Percentiles rank a stretch among this genome's conserved stretches.
These are phyloP conservation scores for Dromaius novaehollandiae DNA, from an alignment of 2,113 vertebrate genomes.

Conservation along the genomic window DNA sequence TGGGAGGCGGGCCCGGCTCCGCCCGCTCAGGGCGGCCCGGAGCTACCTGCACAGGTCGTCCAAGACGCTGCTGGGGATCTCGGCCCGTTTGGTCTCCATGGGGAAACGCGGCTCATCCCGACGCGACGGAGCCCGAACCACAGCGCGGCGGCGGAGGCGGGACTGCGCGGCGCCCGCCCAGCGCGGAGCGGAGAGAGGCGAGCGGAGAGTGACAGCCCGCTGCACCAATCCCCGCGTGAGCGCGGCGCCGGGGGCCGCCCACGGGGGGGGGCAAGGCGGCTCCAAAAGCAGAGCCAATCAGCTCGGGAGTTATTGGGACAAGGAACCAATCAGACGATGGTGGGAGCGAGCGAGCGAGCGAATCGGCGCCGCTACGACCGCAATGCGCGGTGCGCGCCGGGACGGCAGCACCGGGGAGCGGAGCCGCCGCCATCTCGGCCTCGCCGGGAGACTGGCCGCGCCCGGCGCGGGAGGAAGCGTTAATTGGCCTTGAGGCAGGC, in stretches of 20 bases:
- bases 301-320: accelerated
- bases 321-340: background rate
- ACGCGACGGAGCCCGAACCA: constrained; percentile 42
- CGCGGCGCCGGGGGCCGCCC: accelerated
- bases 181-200: no score
- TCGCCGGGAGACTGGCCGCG: background rate
- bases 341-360: background rate
- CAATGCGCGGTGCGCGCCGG: background rate
- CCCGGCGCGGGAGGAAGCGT: no score
- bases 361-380: background rate
- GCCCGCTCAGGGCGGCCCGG: no score
- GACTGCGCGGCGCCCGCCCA: background rate
- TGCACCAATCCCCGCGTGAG: background rate
- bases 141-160: background rate
- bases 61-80: constrained; percentile 90
- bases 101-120: constrained; percentile 77
- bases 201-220: accelerated
- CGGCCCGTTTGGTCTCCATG: constrained; percentile 91
- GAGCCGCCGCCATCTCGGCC: accelerated
- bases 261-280: background rate
- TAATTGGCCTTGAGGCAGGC: no score
- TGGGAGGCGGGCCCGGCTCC: background rate
- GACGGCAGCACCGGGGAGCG: no score
- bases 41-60: constrained; percentile 95
- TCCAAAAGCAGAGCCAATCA: background rate